Conservation (phyloP, 1,140 invertebrate genomes). For the Andricus grossulariae region DNA sequence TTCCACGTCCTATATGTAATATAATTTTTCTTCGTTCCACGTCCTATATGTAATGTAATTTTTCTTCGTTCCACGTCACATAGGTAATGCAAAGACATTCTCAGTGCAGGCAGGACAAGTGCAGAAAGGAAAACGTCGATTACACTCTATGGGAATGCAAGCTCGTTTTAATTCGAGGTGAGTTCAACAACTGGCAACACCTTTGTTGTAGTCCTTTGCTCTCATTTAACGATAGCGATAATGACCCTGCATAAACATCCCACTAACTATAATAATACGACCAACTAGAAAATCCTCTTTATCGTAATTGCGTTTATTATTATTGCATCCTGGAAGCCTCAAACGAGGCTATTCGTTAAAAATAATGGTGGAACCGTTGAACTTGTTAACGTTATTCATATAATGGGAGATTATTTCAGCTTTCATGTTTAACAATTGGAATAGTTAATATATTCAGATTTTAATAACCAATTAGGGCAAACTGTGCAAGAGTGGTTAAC, state of each 20-base stretch:
- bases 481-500: too few relatives aligned
- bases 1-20: too few relatives aligned
- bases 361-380: constrained; percentile 29
- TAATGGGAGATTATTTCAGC: not conserved
- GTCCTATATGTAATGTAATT: too few relatives aligned
- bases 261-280: constrained; percentile 25
- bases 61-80: too few relatives aligned
- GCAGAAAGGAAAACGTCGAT: constrained; percentile 28
- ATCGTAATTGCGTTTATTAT: constrained; percentile 30
- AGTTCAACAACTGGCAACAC: constrained; percentile 22
- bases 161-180: constrained; percentile 23
- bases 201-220: constrained; percentile 29
- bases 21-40: too few relatives aligned
- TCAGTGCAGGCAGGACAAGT: constrained; percentile 4
- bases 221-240: constrained; percentile 28
- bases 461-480: too few relatives aligned
- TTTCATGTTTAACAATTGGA: constrained; percentile 22
- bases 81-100: too few relatives aligned
- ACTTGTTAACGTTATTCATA: constrained; percentile 10
- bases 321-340: constrained; percentile 26
- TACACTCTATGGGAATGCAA: constrained; percentile 26
- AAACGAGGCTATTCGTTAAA: constrained; percentile 29
- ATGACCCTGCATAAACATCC: constrained; percentile 18
- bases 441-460: too few relatives aligned
- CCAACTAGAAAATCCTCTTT: constrained; percentile 19